phyloP scores from a whole-genome alignment of 37 sponge, comb jelly and placozoan species.

The Theonella swinhoei region DNA sequence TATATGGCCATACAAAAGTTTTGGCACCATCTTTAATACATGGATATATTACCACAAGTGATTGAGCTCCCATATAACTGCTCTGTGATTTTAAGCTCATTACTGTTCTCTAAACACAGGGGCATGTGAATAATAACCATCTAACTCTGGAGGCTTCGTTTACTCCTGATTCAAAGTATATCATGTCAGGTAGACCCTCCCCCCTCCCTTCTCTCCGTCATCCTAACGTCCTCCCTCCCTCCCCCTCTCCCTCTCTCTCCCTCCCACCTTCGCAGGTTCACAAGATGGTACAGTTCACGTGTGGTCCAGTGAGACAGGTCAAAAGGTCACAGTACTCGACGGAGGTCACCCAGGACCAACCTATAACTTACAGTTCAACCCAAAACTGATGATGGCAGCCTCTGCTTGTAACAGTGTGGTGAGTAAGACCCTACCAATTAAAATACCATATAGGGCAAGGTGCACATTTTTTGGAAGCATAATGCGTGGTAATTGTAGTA shows the following conservation, averaged over 20 bases:
- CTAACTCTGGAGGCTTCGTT: constrained; percentile 79
- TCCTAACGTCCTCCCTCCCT: neutral
- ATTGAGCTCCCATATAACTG: neutral
- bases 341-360: constrained; percentile 95
- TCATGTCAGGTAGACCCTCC: constrained; percentile 75
- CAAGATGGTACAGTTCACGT: constrained; percentile 94
- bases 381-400: constrained; percentile 91
- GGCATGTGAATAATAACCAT: constrained; percentile 63
- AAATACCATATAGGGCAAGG: neutral
- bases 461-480: neutral
- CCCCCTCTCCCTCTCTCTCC: neutral
- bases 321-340: constrained; percentile 84
- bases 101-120: too few species aligned
- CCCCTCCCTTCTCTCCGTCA: neutral
- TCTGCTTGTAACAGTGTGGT: constrained; percentile 44
- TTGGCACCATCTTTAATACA: too few species aligned
- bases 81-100: too few species aligned
- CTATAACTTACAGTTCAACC: constrained; percentile 92
- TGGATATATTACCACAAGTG: too few species aligned
- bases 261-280: constrained; percentile 63
- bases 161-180: constrained; percentile 91
- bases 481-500: neutral
- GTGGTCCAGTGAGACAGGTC: constrained; percentile 89
- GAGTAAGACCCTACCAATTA: neutral
- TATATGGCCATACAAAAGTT: too few species aligned